Evolutionary conservation across 2,797 vertebrate genomes (phyloP).

Genomic region (Toxotes lorentzi): DNA sequence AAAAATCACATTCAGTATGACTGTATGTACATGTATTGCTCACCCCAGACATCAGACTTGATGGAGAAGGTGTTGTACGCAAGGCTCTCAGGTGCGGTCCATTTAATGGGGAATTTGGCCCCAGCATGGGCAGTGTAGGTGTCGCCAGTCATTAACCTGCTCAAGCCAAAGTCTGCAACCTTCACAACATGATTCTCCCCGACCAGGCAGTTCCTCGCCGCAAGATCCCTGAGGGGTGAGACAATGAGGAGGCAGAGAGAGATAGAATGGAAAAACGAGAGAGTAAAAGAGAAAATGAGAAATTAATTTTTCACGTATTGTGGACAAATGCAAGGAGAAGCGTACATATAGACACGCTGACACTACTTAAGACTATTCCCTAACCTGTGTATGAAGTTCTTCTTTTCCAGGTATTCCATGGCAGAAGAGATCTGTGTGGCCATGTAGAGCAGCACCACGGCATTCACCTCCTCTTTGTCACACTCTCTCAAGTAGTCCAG

Average conservation of each 20-base stretch:
- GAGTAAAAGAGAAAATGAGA: neutral
- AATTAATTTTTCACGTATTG: neutral
- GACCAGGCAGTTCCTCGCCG: conserved; percentile 97
- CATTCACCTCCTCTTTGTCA: conserved; percentile 95
- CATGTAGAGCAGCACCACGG: conserved; percentile 98
- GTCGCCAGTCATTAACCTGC: conserved; percentile 97
- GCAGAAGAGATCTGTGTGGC: conserved; percentile 99
- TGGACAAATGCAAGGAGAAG: neutral
- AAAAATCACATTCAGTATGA: neutral
- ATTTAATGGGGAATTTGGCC: conserved; percentile 99
- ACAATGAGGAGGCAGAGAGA: neutral
- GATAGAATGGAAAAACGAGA: neutral
- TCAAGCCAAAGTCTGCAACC: conserved; percentile 98
- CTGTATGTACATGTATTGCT: conserved; percentile 55
- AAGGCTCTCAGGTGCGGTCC: conserved; percentile 98
- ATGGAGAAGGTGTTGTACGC: conserved; percentile 99
- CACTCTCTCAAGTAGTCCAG: conserved; percentile 97
- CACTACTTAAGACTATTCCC: neutral
- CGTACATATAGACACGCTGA: neutral
- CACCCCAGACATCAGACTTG: conserved; percentile 99
- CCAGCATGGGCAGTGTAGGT: conserved; percentile 98
- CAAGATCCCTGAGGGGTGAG: conserved; percentile 90
- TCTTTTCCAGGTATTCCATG: conserved; percentile 99
- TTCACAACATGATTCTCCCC: conserved; percentile 99
- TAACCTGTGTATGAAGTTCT: conserved; percentile 99